Conservation (phyloP, 2,113 vertebrate species). For the Periophthalmodon schlosseri region DNA sequence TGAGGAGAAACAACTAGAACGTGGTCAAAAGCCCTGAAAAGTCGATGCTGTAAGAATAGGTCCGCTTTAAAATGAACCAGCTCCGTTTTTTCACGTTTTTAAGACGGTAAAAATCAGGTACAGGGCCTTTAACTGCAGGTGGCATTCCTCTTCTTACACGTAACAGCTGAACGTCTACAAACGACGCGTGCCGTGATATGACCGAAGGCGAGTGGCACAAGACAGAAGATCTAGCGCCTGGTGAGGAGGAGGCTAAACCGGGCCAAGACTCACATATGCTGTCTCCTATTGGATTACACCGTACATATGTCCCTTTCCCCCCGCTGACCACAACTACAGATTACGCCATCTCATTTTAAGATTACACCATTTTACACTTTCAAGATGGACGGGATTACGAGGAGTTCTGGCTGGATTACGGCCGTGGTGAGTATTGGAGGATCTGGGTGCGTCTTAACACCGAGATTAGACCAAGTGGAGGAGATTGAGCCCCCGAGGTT, state of each 20-base stretch:
- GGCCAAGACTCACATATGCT: slow-evolving; percentile 62
- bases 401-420: slow-evolving; percentile 56
- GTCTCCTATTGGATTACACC: slow-evolving; percentile 77
- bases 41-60: no score
- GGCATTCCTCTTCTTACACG: no score
- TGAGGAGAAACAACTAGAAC: no score
- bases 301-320: slow-evolving; percentile 59
- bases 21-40: no score
- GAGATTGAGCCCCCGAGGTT: slow-evolving; percentile 57
- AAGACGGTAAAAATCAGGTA: no score
- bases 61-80: no score
- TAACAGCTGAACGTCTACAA: no score
- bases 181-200: not conserved
- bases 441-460: slow-evolving; percentile 47
- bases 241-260: slow-evolving; percentile 37
- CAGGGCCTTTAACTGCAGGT: no score
- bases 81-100: no score
- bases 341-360: slow-evolving; percentile 49
- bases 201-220: not conserved
- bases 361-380: slow-evolving; percentile 38
- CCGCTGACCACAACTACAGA: slow-evolving; percentile 36
- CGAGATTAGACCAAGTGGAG: slow-evolving; percentile 67
- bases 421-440: slow-evolving; percentile 28
- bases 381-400: slow-evolving; percentile 51
- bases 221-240: not conserved